Base-by-base conservation (phyloP, 2,888 invertebrate species). In the Polydrusus cervinus region DNA sequence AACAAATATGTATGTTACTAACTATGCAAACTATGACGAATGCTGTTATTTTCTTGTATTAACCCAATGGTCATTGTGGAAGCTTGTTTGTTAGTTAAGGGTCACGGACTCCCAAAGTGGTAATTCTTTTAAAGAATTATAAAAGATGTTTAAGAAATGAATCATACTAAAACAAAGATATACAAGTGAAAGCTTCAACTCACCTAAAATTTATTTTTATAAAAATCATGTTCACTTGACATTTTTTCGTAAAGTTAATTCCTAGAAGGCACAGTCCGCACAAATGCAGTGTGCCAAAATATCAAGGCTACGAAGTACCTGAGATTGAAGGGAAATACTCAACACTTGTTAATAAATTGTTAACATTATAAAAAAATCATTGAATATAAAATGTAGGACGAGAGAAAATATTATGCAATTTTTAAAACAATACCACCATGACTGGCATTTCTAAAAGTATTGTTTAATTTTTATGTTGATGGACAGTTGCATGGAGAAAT, bases 221-320 rank as follows among this genome's bases (percentile, higher is more conserved):
- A 25, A 38, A 57, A 57, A n/a, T 38, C 7, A 30, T 55, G n/a
- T 55, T 55, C 30, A 25, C 51, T 55, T 55, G 55, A 55, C 55
- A 53, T 57, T 57, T 57, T 57, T 38, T 38, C 57, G 57, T 9
- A 57, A 53, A 30, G 0, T 20, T 9, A 38, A 57, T 34, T n/a
- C n/a, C n/a, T n/a, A n/a, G n/a, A n/a, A n/a, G n/a, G n/a, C 34
- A 13, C 14, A 34, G 30, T 34, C n/a, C n/a, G 34, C 55, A 30
- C n/a, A 57, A 57, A 38, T 57, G 57, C 34, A 57, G 7, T 57
- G 14, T n/a, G 18, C 14, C 13, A 38, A 57, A 57, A 57, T 57
- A 57, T 57, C 57, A 57, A 57, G 57, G 57, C 38, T 57, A 30
- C 38, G 14, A 38, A 38, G 34, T 57, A 57, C 57, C 34, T 38